Base-by-base conservation (phyloP, 2,797 vertebrate genomes). In the Astyanax mexicanus region DNA sequence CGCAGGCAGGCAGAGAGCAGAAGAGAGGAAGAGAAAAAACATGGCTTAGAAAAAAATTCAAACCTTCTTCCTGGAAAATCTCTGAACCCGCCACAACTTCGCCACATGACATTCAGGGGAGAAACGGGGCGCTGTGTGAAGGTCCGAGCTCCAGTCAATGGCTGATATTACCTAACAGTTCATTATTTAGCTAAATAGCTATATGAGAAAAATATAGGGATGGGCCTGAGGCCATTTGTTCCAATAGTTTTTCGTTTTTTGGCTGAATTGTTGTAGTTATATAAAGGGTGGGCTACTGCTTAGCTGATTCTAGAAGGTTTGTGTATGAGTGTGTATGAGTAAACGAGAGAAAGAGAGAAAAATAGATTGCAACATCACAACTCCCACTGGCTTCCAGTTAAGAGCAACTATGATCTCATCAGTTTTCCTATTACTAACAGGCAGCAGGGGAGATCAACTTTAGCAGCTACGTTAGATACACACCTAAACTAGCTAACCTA, bases 41-140 rank as follows among this genome's bases (percentile, higher is more conserved):
- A 88, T 69, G 75, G 67, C 67, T 85, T 71, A 77, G 74, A 80
- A 54, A 84, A 84, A 90, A 88, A 90, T 93, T 92, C 90, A 92
- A 94, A 93, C 79, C 82, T 86, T 92, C 92, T 93, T 93, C 92
- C 92, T 90, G 93, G 90, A 93, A 94, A 92, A 83, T 85, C 86
- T 81, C 73, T 79, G 86, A 92, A 92, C 91, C 90, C 92, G 92
- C 92, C 92, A 94, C 92, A 93, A 94, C 88, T 93, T 89, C 85
- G 83, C 90, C 92, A 90, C 92, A 92, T 91, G 92, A 92, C 92
- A 92, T 87, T 84, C 89, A 74, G 71, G 79, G 12, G 85, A 85
- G 80, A 86, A 90, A 86, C 86, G 85, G 87, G 87, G 89, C 89
- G 88, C 83, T 84, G 80, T 52, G 21, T 55, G 52, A 3, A 64